Evolutionary conservation across 2,797 vertebrate genomes (phyloP).

Genomic region (Sparidentex hasta): DNA sequence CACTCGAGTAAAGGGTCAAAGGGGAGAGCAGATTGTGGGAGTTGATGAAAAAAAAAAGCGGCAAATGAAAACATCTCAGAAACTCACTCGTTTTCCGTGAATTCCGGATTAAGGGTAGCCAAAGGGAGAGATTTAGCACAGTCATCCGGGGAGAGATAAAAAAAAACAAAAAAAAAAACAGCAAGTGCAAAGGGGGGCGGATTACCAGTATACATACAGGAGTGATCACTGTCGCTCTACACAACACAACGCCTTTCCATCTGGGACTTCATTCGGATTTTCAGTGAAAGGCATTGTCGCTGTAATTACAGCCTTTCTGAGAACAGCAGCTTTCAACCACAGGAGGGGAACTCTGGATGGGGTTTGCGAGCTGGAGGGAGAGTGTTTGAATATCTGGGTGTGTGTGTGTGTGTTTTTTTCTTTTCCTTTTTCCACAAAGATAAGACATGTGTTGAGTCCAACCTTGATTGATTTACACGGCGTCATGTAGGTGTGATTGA

Average conservation of each 20-base stretch:
- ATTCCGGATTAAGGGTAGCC: slow-evolving; percentile 71
- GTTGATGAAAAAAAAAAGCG: slow-evolving; percentile 56
- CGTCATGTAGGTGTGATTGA: slow-evolving; percentile 53
- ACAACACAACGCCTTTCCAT: slow-evolving; percentile 60
- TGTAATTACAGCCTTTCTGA: slow-evolving; percentile 65
- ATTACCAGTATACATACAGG: slow-evolving; percentile 67
- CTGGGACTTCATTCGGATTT: slow-evolving; percentile 63
- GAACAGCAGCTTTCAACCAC: slow-evolving; percentile 53
- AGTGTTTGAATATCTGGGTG: slow-evolving; percentile 41
- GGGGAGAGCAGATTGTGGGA: slow-evolving; percentile 42
- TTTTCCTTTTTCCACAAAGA: slow-evolving; percentile 1
- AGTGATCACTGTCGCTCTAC: slow-evolving; percentile 46
- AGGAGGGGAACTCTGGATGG: slow-evolving; percentile 23
- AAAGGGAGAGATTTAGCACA: slow-evolving; percentile 67
- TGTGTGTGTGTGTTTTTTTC: too few relatives aligned
- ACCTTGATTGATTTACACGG: slow-evolving; percentile 57
- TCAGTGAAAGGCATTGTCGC: slow-evolving; percentile 58
- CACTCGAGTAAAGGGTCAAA: slow-evolving; percentile 60
- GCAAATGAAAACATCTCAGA: slow-evolving; percentile 60
- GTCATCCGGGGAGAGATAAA: slow-evolving; percentile 40
- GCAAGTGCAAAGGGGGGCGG: slow-evolving; percentile 59
- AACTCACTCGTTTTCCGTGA: slow-evolving; percentile 59
- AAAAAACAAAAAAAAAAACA: slow-evolving; percentile 56
- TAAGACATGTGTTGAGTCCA: slow-evolving; percentile 19
- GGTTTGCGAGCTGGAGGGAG: slow-evolving; percentile 4